Conservation (phyloP, 1,140 invertebrate genomes). For the Watersipora subatra region DNA sequence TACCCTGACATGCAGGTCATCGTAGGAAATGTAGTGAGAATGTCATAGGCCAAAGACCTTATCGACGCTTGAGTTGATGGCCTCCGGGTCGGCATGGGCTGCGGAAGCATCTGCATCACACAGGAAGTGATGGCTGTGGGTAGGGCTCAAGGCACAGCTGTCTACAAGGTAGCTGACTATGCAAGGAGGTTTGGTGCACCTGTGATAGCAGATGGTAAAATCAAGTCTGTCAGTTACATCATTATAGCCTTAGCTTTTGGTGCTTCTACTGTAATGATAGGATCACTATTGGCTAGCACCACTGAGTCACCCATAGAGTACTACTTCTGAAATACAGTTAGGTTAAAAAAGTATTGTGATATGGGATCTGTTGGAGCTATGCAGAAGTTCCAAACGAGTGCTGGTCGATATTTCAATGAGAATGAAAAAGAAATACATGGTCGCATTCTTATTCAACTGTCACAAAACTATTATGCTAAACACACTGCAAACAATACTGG, state of each 20-base stretch:
- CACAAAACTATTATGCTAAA: no score
- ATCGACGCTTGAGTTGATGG: constrained; percentile 95
- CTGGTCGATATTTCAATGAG: constrained; percentile 37
- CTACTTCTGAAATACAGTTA: constrained; percentile 92
- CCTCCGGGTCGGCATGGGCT: constrained; percentile 92
- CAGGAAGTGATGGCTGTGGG: constrained; percentile 99
- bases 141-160: constrained; percentile 61
- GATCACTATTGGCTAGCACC: constrained; percentile 88
- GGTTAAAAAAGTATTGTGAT: constrained; percentile 93
- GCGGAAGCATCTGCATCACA: constrained; percentile 96
- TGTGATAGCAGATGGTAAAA: constrained; percentile 94
- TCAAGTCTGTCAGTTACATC: constrained; percentile 86
- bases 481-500: no score
- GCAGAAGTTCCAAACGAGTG: constrained; percentile 49
- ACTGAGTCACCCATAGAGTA: constrained; percentile 97
- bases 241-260: constrained; percentile 84
- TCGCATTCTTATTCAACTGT: no score
- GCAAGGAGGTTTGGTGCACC: constrained; percentile 76
- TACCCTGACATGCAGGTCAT: constrained; percentile 86
- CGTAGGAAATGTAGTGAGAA: constrained; percentile 93
- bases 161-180: constrained; percentile 64
- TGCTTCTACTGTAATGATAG: constrained; percentile 97
- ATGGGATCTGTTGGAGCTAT: constrained; percentile 99
- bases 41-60: constrained; percentile 84
- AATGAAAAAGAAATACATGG: no score